Conservation (phyloP, 2,888 invertebrate genomes). For the Spicauda simplicius region DNA sequence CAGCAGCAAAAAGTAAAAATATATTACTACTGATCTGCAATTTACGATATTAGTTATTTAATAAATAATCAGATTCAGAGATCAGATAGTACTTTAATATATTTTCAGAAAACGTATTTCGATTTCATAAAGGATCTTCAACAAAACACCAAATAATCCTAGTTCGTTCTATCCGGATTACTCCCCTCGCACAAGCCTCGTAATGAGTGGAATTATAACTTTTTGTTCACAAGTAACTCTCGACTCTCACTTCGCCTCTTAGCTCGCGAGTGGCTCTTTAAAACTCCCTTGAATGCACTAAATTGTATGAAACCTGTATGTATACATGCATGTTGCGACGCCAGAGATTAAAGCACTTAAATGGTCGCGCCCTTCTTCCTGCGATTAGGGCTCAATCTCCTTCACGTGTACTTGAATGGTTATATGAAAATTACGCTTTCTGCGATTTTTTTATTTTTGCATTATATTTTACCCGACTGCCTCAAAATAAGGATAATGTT, state of each 20-base stretch:
- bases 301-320: conserved; percentile 28
- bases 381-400: conserved; percentile 11
- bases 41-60: too few relatives aligned
- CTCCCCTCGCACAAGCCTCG: conserved; percentile 47
- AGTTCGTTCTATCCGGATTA: conserved; percentile 59
- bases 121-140: background rate
- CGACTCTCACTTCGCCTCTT: conserved; percentile 26
- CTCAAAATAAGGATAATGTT: too few relatives aligned
- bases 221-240: conserved; percentile 55
- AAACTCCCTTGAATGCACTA: conserved; percentile 28
- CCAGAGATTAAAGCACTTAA: conserved; percentile 28
- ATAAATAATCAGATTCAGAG: too few relatives aligned
- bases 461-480: too few relatives aligned
- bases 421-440: conserved; percentile 5
- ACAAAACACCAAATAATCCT: conserved; percentile 3
- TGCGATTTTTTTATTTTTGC: too few relatives aligned
- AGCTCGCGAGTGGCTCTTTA: conserved; percentile 7
- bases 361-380: conserved; percentile 13
- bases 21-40: too few relatives aligned
- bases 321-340: conserved; percentile 5
- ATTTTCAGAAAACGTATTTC: background rate
- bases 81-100: too few relatives aligned
- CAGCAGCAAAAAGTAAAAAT: too few relatives aligned
- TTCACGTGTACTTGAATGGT: conserved; percentile 1
- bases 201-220: conserved; percentile 75